phyloP scores from a whole-genome alignment of 2,113 vertebrate species.

The Sinocyclocheilus grahami region DNA sequence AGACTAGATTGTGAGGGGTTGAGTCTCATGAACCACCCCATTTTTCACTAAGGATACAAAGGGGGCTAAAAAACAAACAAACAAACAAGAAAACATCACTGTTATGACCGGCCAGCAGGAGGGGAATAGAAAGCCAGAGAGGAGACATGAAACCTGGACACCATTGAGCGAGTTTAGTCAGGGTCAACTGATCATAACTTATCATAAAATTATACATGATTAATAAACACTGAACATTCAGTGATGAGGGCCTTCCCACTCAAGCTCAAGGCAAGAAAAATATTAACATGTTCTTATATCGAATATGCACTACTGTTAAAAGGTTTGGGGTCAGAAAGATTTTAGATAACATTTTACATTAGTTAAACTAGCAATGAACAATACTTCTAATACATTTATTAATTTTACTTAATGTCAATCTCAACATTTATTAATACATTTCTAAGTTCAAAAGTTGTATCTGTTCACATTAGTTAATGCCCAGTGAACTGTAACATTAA shows the following conservation, averaged over 20 bases:
- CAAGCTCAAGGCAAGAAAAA: neutral
- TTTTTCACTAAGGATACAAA: neutral
- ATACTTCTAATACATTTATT: too few relatives aligned
- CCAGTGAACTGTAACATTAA: too few relatives aligned
- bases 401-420: too few relatives aligned
- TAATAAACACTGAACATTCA: neutral
- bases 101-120: neutral
- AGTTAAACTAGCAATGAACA: too few relatives aligned
- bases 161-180: neutral
- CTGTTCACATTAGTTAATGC: too few relatives aligned
- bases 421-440: too few relatives aligned
- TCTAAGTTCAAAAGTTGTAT: too few relatives aligned
- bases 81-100: constrained; percentile 3
- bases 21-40: constrained; percentile 8
- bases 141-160: neutral
- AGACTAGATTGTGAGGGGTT: constrained; percentile 10
- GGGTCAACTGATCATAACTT: neutral
- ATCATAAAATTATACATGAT: neutral
- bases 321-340: neutral
- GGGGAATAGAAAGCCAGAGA: too few relatives aligned
- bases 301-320: neutral
- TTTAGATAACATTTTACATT: too few relatives aligned
- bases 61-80: neutral
- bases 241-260: neutral
- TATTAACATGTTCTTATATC: neutral